Base-by-base conservation (phyloP, 1,140 invertebrate genomes). In the Drosophila rhopaloa region DNA sequence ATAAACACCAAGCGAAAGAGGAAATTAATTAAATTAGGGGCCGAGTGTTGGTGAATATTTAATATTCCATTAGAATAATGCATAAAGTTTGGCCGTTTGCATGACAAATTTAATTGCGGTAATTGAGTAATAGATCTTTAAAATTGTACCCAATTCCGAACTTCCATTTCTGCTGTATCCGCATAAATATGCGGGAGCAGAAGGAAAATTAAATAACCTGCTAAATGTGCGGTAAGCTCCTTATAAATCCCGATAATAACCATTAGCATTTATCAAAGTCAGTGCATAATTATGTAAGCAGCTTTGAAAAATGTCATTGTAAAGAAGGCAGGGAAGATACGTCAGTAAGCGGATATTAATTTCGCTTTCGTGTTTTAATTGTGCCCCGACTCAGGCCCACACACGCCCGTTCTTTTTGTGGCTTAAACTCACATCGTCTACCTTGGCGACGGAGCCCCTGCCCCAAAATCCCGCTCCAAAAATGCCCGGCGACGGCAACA, bases 271-370 rank as follows among this genome's bases (percentile, higher is more conserved):
- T 47, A 44, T 48, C 44, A 72, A 57, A 72, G 66, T 47, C 68
- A 60, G 47, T 72, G 47, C 67, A 73, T 73, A 73, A 61, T 77
- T 56, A 70, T 46, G 62, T 55, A 65, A 76, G 72, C 61, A 47
- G 72, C 73, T 76, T 76, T 67, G 32, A 76, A 76, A 66, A 58
- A 51, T 76, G 54, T 19, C 60, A 59, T 76, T 76, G 47, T 66
- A 7, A 14, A 1, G 32, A 11, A 16, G 48, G 40, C 41, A 50
- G 16, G 55, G 37, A 43, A 55, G 32, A 58, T 74, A 59, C 61
- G 54, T 58, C 73, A 76, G 61, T 76, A 80, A 80, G 78, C 78
- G 70, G 65, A 76, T 72, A 76, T 81, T 81, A 81, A 81, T 77
- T 81, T 81, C 47, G 40, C 13, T 29, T 41, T 53, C 72, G 51